Base-by-base conservation (phyloP, 2,888 invertebrate genomes). In the Barypeithes pellucidus region DNA sequence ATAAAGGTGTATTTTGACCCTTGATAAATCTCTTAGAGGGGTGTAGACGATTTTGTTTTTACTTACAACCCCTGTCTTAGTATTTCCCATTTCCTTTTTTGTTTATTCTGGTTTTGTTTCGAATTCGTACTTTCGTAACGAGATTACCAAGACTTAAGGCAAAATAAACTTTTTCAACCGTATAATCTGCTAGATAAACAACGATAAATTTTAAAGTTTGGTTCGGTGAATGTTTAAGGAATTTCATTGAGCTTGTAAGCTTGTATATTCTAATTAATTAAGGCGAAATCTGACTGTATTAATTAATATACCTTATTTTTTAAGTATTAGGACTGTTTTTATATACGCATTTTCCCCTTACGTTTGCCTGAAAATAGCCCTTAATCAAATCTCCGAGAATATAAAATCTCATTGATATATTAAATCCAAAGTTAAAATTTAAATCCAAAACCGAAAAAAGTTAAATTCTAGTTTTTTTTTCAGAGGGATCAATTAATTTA, bases 51-150 rank as follows among this genome's bases (percentile, higher is more conserved):
- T 20, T 45, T 45, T 45, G 18, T 16, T 45, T 16, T 45, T 16
- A 45, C n/a, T 45, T 1, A 16, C 43, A 16, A 45, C 47, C 47
- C 47, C 20, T 47, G 18, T 47, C 47, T 47, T 47, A 47, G 20
- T 18, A 20, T 47, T 47, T 20, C 47, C 18, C 2, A 18, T 45
- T 45, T 18, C 45, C 20, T 47, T 47, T 47, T 47, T 20, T 47
- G 47, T 47, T 47, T 47, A 20, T 20, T 47, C 47, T 47, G 47
- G 47, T 47, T 47, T 47, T 47, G 47, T 20, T 47, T 47, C 47
- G 47, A 47, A 47, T 47, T 47, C 47, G 47, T 47, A 47, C 20
- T 47, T 47, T 47, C 20, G 47, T 47, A 47, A 47, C 47, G 20
- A 47, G 47, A 47, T 47, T 47, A 47, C 47, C 2, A 47, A 16